Evolutionary conservation across 2,888 invertebrate genomes (phyloP).

Genomic region (Pyrgus malvae): DNA sequence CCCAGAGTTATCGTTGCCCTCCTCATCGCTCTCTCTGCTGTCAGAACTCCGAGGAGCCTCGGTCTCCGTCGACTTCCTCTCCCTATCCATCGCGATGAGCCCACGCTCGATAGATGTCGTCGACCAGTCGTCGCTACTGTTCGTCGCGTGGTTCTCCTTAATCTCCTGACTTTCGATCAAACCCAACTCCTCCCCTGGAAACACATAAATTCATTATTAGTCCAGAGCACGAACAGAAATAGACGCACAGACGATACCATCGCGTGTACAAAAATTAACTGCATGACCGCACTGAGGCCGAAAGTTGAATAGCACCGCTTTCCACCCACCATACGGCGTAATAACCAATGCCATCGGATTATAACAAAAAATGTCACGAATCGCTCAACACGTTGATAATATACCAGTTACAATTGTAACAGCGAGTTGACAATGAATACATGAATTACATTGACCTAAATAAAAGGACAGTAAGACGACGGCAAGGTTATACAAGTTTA

Average conservation of each 20-base stretch:
- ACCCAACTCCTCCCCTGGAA: slow-evolving; percentile 76
- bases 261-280: slow-evolving; percentile 33
- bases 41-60: slow-evolving; percentile 57
- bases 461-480: slow-evolving; percentile 66
- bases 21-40: slow-evolving; percentile 45
- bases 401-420: slow-evolving; percentile 45
- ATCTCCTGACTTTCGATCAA: slow-evolving; percentile 73
- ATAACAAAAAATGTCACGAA: slow-evolving; percentile 23
- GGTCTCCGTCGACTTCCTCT: slow-evolving; percentile 68
- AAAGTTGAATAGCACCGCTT: slow-evolving; percentile 15
- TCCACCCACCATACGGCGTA: neutral
- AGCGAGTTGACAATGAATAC: slow-evolving; percentile 64
- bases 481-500: slow-evolving; percentile 75
- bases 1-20: slow-evolving; percentile 49
- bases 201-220: slow-evolving; percentile 36
- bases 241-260: slow-evolving; percentile 35
- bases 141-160: slow-evolving; percentile 65
- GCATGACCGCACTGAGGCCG: slow-evolving; percentile 18
- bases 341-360: slow-evolving; percentile 8
- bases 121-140: slow-evolving; percentile 72
- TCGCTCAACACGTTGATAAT: slow-evolving; percentile 32
- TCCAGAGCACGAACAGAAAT: slow-evolving; percentile 36
- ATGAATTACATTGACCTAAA: slow-evolving; percentile 78
- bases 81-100: slow-evolving; percentile 65
- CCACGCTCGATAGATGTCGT: slow-evolving; percentile 69